Base-by-base conservation (phyloP, 2,888 invertebrate species). In the Metacarcinus magister region DNA sequence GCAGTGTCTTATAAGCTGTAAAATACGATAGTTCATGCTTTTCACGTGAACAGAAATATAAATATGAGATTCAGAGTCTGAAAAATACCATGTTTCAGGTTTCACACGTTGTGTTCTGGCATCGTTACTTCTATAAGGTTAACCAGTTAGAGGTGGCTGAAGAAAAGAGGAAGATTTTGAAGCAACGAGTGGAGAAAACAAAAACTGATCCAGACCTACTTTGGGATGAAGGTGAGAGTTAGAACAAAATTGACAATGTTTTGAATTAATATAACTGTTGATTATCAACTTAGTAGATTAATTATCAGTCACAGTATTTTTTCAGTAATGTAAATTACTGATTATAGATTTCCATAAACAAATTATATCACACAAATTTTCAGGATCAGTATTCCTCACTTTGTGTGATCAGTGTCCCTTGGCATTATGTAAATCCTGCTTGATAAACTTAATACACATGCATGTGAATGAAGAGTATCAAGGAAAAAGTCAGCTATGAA, bases 61-160 rank as follows among this genome's bases (percentile, higher is more conserved):
- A 87, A 87, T 19, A 82, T 89, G 5, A n/a, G 39, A 39, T 44
- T 89, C 8, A 90, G n/a, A 43, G 10, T 43, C 39, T 90, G 43
- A 19, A 10, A 23, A 13, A 67, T 67, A 0, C n/a, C 89, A 67
- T 93, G 82, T 97, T 97, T 44, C 97, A 98, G 98, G 98, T 99
- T 28, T 98, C 98, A 0, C 98, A 98, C 97, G 98, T 96, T 39
- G 98, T 98, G 96, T 99, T 99, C 97, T 99, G 99, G 99, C 98
- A 98, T 97, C 98, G 99, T 93, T 99, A 99, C 97, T 98, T 99
- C 97, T 99, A 98, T 98, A 98, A 98, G 97, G 98, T 98, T 97
- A 98, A 98, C n/a, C 97, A 98, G 92, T 97, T 99, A 1, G 98
- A 98, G 97, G 98, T 98, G 97, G 98, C 98, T 2, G 98, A 99